Conservation (phyloP, 2,888 invertebrate species). For the Pyrrhosoma nymphula region DNA sequence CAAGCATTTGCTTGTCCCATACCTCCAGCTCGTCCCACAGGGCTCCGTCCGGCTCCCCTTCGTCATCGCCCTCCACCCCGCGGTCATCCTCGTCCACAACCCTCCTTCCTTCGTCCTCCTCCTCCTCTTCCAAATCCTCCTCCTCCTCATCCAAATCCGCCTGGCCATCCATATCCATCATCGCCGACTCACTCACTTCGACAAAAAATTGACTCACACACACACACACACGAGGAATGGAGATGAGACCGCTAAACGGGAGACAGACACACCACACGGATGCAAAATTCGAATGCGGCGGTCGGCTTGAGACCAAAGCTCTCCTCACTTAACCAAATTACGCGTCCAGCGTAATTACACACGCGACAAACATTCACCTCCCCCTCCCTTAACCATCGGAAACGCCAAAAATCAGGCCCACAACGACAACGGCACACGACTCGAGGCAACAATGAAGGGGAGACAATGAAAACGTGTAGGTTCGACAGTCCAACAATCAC, state of each 20-base stretch:
- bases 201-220: no score
- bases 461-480: not conserved
- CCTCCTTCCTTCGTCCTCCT: not conserved
- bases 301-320: no score
- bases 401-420: not conserved
- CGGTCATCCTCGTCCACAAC: not conserved
- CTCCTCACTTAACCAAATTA: not conserved
- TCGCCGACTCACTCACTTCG: not conserved
- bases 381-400: not conserved
- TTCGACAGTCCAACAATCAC: not conserved
- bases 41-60: not conserved
- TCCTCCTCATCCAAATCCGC: conserved; percentile 3
- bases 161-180: not conserved
- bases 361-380: not conserved
- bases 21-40: conserved; percentile 27
- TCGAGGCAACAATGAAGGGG: not conserved
- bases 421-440: not conserved
- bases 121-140: not conserved
- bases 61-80: not conserved
- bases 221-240: no score
- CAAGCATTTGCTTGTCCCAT: not conserved
- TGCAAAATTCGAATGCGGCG: not conserved
- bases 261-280: not conserved
- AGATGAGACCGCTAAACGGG: not conserved
- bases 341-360: not conserved